Evolutionary conservation across 2,797 vertebrate species (phyloP).

Genomic region (Brachyrhaphis roseni): DNA sequence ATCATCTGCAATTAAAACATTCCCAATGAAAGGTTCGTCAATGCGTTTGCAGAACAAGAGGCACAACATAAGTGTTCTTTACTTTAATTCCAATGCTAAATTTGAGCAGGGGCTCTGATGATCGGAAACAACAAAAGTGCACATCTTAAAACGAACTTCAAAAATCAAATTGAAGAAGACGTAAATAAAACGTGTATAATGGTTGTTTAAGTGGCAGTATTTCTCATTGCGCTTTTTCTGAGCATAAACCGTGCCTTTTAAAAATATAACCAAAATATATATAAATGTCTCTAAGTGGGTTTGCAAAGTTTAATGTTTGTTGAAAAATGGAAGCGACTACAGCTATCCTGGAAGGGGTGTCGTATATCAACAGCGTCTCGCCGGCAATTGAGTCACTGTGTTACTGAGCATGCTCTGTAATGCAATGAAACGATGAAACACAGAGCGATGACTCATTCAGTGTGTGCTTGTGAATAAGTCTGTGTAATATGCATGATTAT

Average conservation of each 20-base stretch:
- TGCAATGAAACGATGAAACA: slow-evolving; percentile 38
- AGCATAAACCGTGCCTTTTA: neutral
- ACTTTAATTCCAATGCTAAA: neutral
- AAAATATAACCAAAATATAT: neutral
- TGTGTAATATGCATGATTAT: slow-evolving; percentile 60
- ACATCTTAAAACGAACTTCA: neutral
- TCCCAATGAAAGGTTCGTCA: neutral
- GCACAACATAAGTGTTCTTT: neutral
- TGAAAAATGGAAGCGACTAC: neutral
- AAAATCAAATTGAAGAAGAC: neutral
- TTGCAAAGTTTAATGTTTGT: neutral
- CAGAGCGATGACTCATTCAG: slow-evolving; percentile 64
- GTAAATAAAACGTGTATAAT: neutral
- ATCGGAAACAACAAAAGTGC: neutral
- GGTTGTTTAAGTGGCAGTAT: neutral
- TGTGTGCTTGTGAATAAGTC: slow-evolving; percentile 63
- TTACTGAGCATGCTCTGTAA: slow-evolving; percentile 54
- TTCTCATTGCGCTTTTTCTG: neutral
- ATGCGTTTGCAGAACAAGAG: neutral
- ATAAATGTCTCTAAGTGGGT: neutral
- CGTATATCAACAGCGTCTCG: slow-evolving; percentile 22
- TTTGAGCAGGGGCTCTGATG: neutral
- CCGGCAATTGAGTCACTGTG: slow-evolving; percentile 57
- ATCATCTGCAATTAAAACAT: neutral
- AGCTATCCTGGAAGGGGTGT: slow-evolving; percentile 24